Percentiles rank a stretch among this genome's conserved stretches.
These are phyloP conservation scores for Synergus umbraculus DNA, from an alignment of 2,888 invertebrate species.

Conservation along the genomic window DNA sequence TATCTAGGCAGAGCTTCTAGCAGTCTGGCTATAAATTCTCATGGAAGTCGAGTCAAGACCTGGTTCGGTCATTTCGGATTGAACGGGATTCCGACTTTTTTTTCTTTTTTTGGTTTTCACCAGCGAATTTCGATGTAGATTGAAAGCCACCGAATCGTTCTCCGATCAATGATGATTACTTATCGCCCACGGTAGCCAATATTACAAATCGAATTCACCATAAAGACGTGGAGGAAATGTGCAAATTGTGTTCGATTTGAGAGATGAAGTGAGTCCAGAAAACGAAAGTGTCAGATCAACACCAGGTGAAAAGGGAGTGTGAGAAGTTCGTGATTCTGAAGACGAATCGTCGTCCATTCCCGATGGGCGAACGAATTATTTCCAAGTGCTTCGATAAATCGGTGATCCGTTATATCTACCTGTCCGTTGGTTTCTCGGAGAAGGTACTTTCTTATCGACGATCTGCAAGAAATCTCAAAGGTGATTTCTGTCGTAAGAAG, in stretches of 20 bases:
- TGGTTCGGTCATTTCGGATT: conserved; percentile 26
- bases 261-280: conserved; percentile 48
- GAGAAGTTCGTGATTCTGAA: conserved; percentile 40
- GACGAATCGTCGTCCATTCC: conserved; percentile 47
- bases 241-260: conserved; percentile 51
- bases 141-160: conserved; percentile 20
- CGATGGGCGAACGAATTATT: conserved; percentile 54
- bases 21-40: conserved; percentile 40
- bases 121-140: conserved; percentile 3
- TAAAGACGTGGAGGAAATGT: conserved; percentile 42
- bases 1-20: conserved; percentile 37
- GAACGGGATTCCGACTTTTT: not conserved
- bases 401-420: conserved; percentile 51
- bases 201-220: conserved; percentile 43
- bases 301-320: not conserved
- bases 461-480: not conserved
- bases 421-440: conserved; percentile 40
- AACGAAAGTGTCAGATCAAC: not conserved
- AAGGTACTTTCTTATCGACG: conserved; percentile 9
- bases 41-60: conserved; percentile 35
- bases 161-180: conserved; percentile 15
- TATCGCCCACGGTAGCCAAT: not conserved
- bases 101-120: not conserved
- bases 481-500: not conserved
- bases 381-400: conserved; percentile 54